Base-by-base conservation (phyloP, 2,113 vertebrate species). In the Nannobrachium achirus region DNA sequence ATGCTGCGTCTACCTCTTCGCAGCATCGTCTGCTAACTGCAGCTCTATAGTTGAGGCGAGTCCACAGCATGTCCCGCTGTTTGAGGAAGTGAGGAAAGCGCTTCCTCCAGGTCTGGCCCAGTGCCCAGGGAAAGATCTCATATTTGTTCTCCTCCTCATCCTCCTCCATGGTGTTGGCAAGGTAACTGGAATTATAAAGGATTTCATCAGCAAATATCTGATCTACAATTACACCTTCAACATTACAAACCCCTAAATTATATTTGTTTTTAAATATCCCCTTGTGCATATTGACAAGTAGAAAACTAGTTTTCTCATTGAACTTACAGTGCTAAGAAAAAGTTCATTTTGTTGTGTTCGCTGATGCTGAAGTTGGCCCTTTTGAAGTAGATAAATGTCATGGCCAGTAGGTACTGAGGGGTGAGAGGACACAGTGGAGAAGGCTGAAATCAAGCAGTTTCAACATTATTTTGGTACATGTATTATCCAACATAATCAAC, bases 331-430 rank as follows among this genome's bases (percentile, higher is more conserved):
- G 96, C 96, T 11, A 95, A 91, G 89, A 99, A 99, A 88, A 99
- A 98, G 87, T 99, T 98, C 72, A 89, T 94, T 82, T 91, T 94
- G 87, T 91, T 98, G 81, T 98, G 93, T 65, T 99, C 96, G 13
- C 78, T 85, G 70, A 94, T 55, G 83, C 86, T 90, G 88, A 96
- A 98, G 80, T 83, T 84, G 69, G 97, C 96, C 80, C 97, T 94
- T 94, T 96, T 99, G 94, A 99, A 98, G 93, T 99, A 99, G 81
- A 98, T 93, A 78, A 99, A 99, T 56, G 95, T 95, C 96, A 99
- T 98, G 81, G 98, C 97, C 83, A 99, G 92, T 70, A 99, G 95
- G 90, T 99, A 99, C 98, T 99, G 92, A 61, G 20, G 56, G 67
- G 41, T 18, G 1, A 86, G 56, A 20, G 61, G 39, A 53, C 15